phyloP scores from a whole-genome alignment of 2,113 vertebrate species.

The Zosterops hypoxanthus region DNA sequence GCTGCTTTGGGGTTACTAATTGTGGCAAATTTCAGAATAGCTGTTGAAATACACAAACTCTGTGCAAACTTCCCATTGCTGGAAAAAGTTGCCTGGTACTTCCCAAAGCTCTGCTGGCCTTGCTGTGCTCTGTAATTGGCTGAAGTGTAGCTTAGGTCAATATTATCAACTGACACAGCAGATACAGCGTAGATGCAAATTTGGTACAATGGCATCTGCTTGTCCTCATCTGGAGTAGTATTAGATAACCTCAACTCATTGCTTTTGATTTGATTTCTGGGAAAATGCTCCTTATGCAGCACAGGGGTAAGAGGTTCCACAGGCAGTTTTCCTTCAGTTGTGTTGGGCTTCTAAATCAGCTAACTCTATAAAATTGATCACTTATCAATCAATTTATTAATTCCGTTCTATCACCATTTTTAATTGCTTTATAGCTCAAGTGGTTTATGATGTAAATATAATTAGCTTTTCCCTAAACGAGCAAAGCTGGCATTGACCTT shows the following conservation, averaged over 20 bases:
- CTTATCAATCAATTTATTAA: neutral
- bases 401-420: neutral
- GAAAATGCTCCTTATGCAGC: neutral
- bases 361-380: neutral
- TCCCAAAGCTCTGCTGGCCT: neutral
- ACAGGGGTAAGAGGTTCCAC: neutral
- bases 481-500: slow-evolving; percentile 37
- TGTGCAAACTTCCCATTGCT: neutral
- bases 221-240: neutral
- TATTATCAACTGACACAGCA: neutral
- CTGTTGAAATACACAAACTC: neutral
- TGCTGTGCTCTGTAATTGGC: neutral
- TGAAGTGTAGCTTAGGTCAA: neutral
- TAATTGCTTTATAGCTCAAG: neutral
- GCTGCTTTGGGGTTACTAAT: neutral
- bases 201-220: neutral
- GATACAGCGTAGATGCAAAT: neutral
- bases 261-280: neutral
- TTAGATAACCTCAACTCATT: neutral
- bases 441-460: slow-evolving; percentile 45
- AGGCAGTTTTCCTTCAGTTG: neutral
- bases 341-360: neutral
- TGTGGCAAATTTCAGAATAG: neutral
- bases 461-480: slow-evolving; percentile 48
- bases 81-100: neutral